These are phyloP conservation scores for Tipula helvola DNA, from an alignment of 2,888 invertebrate genomes.

Conservation along the genomic window DNA sequence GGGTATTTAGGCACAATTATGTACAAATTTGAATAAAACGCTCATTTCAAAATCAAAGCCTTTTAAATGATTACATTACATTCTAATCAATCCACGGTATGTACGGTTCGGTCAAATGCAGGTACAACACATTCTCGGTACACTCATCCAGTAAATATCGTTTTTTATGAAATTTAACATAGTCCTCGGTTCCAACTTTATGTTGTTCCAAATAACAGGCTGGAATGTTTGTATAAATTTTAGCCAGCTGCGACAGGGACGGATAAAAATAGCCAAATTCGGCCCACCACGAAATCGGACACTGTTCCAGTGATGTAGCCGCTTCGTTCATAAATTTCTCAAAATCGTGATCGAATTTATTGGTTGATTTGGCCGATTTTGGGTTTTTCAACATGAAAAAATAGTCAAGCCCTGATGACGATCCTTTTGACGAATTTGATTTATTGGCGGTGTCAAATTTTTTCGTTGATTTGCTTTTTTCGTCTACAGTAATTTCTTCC, in stretches of 20 bases:
- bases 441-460: background rate
- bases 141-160: background rate
- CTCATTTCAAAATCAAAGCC: too few species aligned
- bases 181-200: background rate
- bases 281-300: conserved; percentile 32
- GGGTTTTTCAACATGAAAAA: background rate
- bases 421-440: background rate
- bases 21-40: too few species aligned
- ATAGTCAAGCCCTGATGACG: background rate
- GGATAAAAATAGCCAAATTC: conserved; percentile 29
- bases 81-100: background rate
- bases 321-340: conserved; percentile 7
- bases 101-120: background rate
- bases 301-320: conserved; percentile 23
- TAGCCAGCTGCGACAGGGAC: conserved; percentile 25
- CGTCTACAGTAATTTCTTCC: conserved; percentile 11
- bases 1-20: too few species aligned
- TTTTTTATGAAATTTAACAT: background rate
- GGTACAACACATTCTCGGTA: background rate
- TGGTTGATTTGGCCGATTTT: background rate
- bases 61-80: too few species aligned
- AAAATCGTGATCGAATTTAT: conserved; percentile 11
- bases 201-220: conserved; percentile 28
- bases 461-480: background rate
- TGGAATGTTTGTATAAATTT: conserved; percentile 28